Evolutionary conservation across 2,888 invertebrate species (phyloP).

Genomic region (Pimpla rufipes): DNA sequence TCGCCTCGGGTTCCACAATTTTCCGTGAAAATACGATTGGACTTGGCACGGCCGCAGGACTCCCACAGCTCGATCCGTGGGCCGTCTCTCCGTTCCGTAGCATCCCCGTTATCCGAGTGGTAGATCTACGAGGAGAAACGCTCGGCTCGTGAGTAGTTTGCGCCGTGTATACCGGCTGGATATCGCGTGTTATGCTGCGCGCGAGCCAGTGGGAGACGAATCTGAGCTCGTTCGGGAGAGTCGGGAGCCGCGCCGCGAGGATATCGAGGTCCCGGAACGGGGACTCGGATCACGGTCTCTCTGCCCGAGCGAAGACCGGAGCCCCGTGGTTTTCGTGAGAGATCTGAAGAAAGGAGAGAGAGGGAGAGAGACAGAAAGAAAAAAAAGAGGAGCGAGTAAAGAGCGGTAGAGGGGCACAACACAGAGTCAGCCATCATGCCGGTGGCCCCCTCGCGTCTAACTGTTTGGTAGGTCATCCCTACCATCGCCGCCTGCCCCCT

Average conservation of each 20-base stretch:
- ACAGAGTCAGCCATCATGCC: conserved; percentile 53
- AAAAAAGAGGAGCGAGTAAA: background rate
- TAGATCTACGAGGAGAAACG: conserved; percentile 49
- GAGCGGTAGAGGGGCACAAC: conserved; percentile 11
- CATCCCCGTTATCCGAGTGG: conserved; percentile 38
- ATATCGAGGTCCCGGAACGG: conserved; percentile 46
- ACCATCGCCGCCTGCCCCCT: background rate
- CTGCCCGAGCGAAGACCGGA: conserved; percentile 47
- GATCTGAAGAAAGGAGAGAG: conserved; percentile 19
- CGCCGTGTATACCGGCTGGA: background rate
- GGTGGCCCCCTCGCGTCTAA: conserved; percentile 49
- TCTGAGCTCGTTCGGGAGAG: background rate
- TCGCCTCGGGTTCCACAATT: background rate
- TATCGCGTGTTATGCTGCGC: background rate
- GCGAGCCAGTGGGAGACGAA: conserved; percentile 36
- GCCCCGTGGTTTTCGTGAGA: conserved; percentile 58
- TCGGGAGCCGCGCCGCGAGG: conserved; percentile 20
- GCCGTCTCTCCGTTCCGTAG: background rate
- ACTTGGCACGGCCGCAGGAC: background rate
- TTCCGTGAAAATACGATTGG: background rate
- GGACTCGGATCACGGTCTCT: conserved; percentile 35
- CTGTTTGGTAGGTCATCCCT: conserved; percentile 63
- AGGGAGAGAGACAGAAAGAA: background rate
- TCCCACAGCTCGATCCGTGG: conserved; percentile 18
- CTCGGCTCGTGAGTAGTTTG: conserved; percentile 1